Evolutionary conservation across 2,888 invertebrate genomes (phyloP), one percentile per base, ranked within the genome.

Genomic region (Eupithecia centaureata): DNA sequence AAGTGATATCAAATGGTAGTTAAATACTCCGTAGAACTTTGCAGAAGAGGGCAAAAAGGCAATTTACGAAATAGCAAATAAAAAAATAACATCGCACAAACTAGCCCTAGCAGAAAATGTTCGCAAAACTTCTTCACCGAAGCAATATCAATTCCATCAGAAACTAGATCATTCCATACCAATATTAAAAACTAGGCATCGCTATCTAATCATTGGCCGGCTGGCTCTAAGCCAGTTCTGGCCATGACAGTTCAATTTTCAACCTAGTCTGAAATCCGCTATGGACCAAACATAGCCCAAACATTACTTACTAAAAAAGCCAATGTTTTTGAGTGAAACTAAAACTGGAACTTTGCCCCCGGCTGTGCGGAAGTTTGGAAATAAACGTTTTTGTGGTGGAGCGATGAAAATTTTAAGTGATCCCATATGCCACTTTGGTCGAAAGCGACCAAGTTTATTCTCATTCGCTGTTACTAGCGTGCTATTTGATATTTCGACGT

Each of bases 211-310:
- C 79, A 75, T 70, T 73, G 80, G 76, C 71, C 68, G 77, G 79
- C 79, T 82, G 86, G 87, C 78, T 57, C 15, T 15, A 1, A 30
- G 79, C 87, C 86, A 85, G 77, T 47, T 35, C 77, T 86, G 87
- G 58, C 65, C 35, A 68, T 82, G 86, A 86, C 86, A 87, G 85
- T 76, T 81, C 82, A 83, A 86, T 86, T 86, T 86, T 81, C 79
- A 70, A 74, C 58, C 32, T 12, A 30, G 27, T 56, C 30, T 32
- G 57, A 57, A 56, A 18, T 32, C 76, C 32, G 77, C 72, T 72
- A 66, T 15, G 22, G 27, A 59, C 72, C 54, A 74, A 68, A 28
- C 28, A 52, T 22, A 13, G 52, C 15, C 8, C 27, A 27, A 52
- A 51, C 25, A 25, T 51, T 25, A 51, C 51, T 51, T 25, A 25